These are phyloP conservation scores for Calameuta filiformis DNA, from an alignment of 2,888 invertebrate genomes.

Conservation along the genomic window DNA sequence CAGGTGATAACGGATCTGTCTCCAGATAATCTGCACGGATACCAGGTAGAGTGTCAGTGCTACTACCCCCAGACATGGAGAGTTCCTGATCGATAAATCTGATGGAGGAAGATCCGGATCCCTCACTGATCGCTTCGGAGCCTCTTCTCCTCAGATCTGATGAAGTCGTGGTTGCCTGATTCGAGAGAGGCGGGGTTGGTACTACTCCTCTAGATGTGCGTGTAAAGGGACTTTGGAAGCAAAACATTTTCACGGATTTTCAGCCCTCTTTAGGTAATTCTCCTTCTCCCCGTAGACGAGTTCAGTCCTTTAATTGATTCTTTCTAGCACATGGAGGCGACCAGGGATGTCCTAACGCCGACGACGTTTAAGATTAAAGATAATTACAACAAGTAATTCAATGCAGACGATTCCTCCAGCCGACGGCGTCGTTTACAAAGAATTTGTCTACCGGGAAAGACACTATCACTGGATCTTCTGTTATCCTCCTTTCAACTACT, in stretches of 20 bases:
- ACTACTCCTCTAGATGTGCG: constrained; percentile 51
- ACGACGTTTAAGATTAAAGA: background rate
- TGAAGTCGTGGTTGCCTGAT: constrained; percentile 6
- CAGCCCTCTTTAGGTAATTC: background rate
- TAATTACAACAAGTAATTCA: background rate
- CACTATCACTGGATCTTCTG: background rate
- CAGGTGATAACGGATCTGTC: constrained; percentile 54
- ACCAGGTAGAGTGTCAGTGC: constrained; percentile 61
- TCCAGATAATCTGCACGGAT: constrained; percentile 58
- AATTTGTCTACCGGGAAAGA: background rate
- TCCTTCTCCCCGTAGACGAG: background rate
- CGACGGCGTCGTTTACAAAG: background rate
- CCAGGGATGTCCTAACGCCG: background rate
- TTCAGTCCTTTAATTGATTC: no score
- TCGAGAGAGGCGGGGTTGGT: constrained; percentile 30
- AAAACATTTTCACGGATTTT: constrained; percentile 53
- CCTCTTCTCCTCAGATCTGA: constrained; percentile 30
- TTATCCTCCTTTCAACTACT: background rate
- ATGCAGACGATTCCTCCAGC: background rate
- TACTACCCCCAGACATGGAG: constrained; percentile 56
- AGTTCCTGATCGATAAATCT: constrained; percentile 60
- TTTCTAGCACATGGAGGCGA: background rate
- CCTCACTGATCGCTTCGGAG: constrained; percentile 59
- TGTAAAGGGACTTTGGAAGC: constrained; percentile 64
- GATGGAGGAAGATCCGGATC: constrained; percentile 54